Conservation (phyloP, 2,113 vertebrate species). For the Lophochroa leadbeateri region DNA sequence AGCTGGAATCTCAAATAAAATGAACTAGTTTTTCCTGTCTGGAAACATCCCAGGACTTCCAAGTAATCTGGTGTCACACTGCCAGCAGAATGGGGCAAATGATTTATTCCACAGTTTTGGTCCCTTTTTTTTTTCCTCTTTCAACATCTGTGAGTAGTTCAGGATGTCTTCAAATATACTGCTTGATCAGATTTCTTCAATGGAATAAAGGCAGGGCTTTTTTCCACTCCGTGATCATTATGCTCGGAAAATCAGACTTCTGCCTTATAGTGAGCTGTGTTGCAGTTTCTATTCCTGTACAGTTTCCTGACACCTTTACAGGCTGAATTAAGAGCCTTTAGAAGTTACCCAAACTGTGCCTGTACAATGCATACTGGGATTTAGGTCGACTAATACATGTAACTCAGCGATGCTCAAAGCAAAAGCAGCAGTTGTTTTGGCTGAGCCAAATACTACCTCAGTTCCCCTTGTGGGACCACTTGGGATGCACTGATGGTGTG, state of each 20-base stretch:
- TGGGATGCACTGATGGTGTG: not conserved
- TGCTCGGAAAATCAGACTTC: not conserved
- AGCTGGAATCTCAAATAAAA: conserved; percentile 11
- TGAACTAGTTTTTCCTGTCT: not conserved
- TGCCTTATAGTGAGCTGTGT: not conserved
- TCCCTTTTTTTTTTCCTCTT: not conserved
- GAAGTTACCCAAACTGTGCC: not conserved
- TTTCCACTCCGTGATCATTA: not conserved
- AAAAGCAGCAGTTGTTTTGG: not conserved
- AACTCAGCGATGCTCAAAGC: not conserved
- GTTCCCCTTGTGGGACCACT: not conserved
- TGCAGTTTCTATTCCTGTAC: not conserved
- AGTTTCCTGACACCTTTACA: not conserved
- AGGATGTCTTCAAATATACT: not conserved
- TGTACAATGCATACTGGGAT: not conserved
- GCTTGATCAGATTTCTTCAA: not conserved
- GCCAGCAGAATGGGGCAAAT: not conserved
- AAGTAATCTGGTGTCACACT: not conserved
- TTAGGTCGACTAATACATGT: not conserved
- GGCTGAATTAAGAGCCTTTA: not conserved
- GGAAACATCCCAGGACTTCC: conserved; percentile 18
- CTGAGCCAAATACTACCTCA: not conserved
- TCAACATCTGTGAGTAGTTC: not conserved
- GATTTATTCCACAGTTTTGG: not conserved
- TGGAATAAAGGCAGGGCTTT: not conserved